A percentile compares a stretch with the other conserved stretches of the same genome.
These are phyloP conservation scores for Drepana arcuata DNA, from an alignment of 1,140 invertebrate genomes.

Conservation along the genomic window DNA sequence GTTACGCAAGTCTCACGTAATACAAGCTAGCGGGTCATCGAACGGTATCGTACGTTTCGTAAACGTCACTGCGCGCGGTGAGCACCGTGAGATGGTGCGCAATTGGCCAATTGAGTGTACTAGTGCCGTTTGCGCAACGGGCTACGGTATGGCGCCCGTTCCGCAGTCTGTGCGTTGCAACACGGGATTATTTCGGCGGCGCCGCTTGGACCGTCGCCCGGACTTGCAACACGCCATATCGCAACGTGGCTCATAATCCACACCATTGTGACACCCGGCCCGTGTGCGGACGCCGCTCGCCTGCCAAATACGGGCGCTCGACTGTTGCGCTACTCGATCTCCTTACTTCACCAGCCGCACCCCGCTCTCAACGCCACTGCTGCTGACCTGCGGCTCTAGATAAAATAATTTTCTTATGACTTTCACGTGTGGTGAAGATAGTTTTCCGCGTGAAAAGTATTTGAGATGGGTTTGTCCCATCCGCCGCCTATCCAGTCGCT, in stretches of 20 bases:
- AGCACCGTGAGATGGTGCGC: conserved; percentile 23
- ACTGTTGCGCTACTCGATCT: conserved; percentile 44
- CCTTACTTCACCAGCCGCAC: conserved; percentile 27
- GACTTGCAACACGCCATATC: conserved; percentile 65
- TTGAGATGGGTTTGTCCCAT: too few species aligned
- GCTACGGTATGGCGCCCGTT: conserved; percentile 53
- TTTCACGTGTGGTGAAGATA: too few species aligned
- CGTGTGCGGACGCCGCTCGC: conserved; percentile 28
- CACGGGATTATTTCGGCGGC: conserved; percentile 62
- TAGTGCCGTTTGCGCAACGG: conserved; percentile 41
- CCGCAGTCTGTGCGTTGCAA: conserved; percentile 59
- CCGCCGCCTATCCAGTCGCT: conserved; percentile 27
- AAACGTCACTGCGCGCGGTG: conserved; percentile 21
- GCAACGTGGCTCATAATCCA: conserved; percentile 61
- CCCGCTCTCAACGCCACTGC: too few species aligned
- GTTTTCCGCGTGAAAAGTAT: too few species aligned
- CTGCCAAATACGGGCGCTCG: conserved; percentile 48
- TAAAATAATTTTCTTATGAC: too few species aligned
- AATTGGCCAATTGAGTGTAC: conserved; percentile 39
- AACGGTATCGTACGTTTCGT: conserved; percentile 38
- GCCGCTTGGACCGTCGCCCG: conserved; percentile 61
- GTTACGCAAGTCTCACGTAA: conserved; percentile 58
- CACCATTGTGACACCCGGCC: conserved; percentile 55
- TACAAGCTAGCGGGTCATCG: conserved; percentile 38
- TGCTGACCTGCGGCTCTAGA: too few species aligned